A percentile compares a stretch with the other conserved stretches of the same genome.
These are phyloP conservation scores for Falco concolor DNA, from an alignment of 2,797 vertebrate genomes.

Conservation along the genomic window DNA sequence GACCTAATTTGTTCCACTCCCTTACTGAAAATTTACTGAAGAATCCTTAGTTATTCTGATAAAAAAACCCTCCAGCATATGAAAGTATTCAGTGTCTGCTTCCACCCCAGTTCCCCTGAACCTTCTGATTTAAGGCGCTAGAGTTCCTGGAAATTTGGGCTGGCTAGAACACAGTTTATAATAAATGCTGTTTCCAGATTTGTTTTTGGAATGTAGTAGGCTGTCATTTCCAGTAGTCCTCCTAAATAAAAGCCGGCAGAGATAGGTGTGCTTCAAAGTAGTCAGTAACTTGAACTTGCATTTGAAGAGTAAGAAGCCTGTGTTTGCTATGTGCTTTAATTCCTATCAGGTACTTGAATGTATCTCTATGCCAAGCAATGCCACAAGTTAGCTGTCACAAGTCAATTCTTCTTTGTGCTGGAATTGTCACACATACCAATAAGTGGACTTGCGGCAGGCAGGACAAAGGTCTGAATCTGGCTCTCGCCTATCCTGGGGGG, in stretches of 20 bases:
- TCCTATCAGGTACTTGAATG: background rate
- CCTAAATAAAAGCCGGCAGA: background rate
- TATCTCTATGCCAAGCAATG: background rate
- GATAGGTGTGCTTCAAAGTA: too few species aligned
- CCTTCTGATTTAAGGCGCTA: background rate
- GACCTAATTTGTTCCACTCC: background rate
- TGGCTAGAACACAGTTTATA: background rate
- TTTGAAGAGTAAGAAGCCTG: background rate
- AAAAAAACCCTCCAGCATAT: background rate
- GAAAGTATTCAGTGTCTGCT: background rate
- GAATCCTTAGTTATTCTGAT: background rate
- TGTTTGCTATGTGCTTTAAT: background rate
- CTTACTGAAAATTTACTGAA: background rate
- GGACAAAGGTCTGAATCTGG: background rate
- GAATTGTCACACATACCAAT: background rate
- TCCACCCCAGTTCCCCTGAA: background rate
- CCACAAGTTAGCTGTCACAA: background rate
- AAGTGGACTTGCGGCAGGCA: background rate
- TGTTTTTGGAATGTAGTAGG: background rate
- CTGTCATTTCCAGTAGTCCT: background rate
- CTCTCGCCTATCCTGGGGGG: background rate
- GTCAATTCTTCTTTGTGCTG: background rate
- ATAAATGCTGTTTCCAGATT: background rate
- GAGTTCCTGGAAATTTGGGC: background rate
- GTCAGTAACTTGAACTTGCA: background rate